Percentiles rank a stretch among this genome's conserved stretches.
phyloP scores from a whole-genome alignment of 2,113 vertebrate species.

The Crotalus horridus region DNA sequence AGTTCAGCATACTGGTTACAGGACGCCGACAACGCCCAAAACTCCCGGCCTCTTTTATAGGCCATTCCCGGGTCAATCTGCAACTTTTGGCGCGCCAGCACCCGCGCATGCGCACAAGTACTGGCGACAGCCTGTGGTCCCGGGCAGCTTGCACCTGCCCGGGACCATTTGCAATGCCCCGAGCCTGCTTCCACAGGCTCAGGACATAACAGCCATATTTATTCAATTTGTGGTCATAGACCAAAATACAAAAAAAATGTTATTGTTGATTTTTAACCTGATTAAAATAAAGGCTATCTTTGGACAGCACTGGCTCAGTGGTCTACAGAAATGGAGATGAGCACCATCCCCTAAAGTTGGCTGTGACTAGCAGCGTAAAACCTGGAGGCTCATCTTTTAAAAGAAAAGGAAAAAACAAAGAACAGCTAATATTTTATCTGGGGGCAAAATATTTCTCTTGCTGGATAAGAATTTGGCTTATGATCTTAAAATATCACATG shows the following conservation, averaged over 20 bases:
- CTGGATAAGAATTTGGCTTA: background rate
- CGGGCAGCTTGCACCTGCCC: too few species aligned
- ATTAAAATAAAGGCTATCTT: background rate
- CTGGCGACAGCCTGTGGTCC: too few species aligned
- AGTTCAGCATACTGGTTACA: too few species aligned
- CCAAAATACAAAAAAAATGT: background rate
- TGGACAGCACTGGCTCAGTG: background rate
- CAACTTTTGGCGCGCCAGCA: too few species aligned
- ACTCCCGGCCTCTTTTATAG: too few species aligned
- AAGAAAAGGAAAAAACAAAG: background rate
- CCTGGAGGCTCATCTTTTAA: background rate
- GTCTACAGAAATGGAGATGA: background rate
- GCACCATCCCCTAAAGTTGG: background rate
- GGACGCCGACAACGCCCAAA: too few species aligned
- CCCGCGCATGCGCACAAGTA: too few species aligned
- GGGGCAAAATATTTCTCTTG: background rate
- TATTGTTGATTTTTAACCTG: background rate
- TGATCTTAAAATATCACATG: background rate
- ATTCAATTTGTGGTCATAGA: background rate
- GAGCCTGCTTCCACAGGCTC: too few species aligned
- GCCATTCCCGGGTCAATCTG: too few species aligned
- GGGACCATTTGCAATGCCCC: too few species aligned
- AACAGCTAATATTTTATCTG: background rate
- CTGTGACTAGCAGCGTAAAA: background rate
- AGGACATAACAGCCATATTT: background rate